Percentiles rank a stretch among this genome's conserved stretches.
Evolutionary conservation across 1,140 invertebrate genomes (phyloP).

Genomic region (Ostrea edulis): DNA sequence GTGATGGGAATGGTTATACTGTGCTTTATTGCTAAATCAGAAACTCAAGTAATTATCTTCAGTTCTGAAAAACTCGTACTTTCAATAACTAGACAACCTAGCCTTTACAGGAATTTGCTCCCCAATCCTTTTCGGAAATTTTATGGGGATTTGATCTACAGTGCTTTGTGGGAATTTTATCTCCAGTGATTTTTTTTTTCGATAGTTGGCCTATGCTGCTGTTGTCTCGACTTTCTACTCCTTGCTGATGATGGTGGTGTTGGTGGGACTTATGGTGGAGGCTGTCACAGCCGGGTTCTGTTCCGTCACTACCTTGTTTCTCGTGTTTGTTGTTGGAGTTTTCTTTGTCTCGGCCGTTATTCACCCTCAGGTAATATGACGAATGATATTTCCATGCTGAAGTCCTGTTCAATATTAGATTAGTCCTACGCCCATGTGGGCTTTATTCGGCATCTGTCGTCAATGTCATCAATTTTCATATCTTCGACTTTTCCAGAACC

Average conservation of each 20-base stretch:
- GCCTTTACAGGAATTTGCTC: no score
- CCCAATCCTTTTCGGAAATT: no score
- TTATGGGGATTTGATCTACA: background rate
- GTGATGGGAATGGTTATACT: slow-evolving; percentile 80
- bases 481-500: no score
- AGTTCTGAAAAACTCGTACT: no score
- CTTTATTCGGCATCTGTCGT: no score
- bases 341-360: slow-evolving; percentile 87
- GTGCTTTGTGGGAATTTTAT: background rate
- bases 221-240: slow-evolving; percentile 70
- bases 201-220: slow-evolving; percentile 33
- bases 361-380: slow-evolving; percentile 85
- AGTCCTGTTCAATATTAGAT: background rate
- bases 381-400: background rate
- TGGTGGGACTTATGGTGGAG: slow-evolving; percentile 74
- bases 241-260: slow-evolving; percentile 77
- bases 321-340: slow-evolving; percentile 71
- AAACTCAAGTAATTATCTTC: slow-evolving; percentile 78
- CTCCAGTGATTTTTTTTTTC: background rate
- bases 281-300: slow-evolving; percentile 71
- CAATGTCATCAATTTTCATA: no score
- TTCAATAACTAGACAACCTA: no score
- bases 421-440: background rate
- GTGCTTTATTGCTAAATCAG: slow-evolving; percentile 79
- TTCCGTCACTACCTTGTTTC: slow-evolving; percentile 75